Evolutionary conservation across 2,888 invertebrate species (phyloP).

Genomic region (Quadroppia sp.): DNA sequence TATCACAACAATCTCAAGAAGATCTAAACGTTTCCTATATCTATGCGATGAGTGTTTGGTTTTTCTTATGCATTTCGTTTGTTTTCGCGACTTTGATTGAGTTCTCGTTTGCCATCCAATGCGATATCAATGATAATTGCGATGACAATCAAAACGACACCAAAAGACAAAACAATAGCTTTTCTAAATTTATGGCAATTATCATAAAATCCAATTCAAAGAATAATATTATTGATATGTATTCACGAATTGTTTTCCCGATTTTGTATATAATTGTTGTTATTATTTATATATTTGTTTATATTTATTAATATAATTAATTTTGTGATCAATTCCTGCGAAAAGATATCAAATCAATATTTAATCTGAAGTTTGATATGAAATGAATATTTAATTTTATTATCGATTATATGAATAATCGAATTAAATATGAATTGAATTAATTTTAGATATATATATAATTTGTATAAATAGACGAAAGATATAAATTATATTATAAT

Average conservation of each 20-base stretch:
- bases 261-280: background rate
- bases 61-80: slow-evolving; percentile 49
- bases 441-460: too few relatives aligned
- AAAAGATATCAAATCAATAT: too few relatives aligned
- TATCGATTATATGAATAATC: too few relatives aligned
- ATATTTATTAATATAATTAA: slow-evolving; percentile 10
- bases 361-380: too few relatives aligned
- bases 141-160: background rate
- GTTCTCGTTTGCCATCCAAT: slow-evolving; percentile 46
- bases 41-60: slow-evolving; percentile 49
- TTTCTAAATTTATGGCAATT: slow-evolving; percentile 2
- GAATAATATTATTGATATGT: slow-evolving; percentile 20
- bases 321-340: too few relatives aligned
- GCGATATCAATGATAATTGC: background rate
- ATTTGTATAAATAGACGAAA: too few relatives aligned
- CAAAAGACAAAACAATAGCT: background rate
- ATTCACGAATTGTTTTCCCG: slow-evolving; percentile 8
- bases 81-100: slow-evolving; percentile 49
- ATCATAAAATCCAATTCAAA: background rate
- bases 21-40: slow-evolving; percentile 50
- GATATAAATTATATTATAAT: too few relatives aligned
- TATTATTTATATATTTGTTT: slow-evolving; percentile 24
- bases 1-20: slow-evolving; percentile 46
- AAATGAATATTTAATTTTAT: too few relatives aligned
- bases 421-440: too few relatives aligned